phyloP scores from a whole-genome alignment of 92 coral and sea anemone species.

The Pocillopora meandrina region DNA sequence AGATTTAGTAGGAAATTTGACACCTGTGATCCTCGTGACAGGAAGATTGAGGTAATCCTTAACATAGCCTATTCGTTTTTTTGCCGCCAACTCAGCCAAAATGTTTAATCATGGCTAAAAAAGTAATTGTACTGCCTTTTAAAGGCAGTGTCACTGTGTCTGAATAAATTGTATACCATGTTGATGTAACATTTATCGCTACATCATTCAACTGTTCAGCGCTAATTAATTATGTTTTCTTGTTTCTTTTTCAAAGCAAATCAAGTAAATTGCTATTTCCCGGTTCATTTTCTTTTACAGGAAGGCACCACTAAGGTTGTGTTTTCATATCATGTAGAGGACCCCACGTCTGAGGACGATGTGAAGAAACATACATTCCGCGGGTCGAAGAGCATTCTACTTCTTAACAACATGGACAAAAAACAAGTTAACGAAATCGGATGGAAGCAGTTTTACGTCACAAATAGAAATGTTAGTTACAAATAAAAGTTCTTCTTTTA shows the following conservation, averaged over 20 bases:
- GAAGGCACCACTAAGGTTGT: conserved; percentile 24
- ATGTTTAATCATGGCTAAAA: not conserved
- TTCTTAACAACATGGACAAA: conserved; percentile 22
- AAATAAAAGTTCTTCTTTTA: not conserved
- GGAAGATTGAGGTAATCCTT: conserved; percentile 5
- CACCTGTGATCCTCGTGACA: conserved; percentile 15
- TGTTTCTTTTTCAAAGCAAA: too few species aligned
- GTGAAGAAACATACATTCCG: conserved; percentile 2
- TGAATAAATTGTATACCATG: too few species aligned
- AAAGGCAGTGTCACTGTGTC: too few species aligned
- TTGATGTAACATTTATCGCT: too few species aligned
- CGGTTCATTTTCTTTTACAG: not conserved
- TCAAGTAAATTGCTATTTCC: too few species aligned
- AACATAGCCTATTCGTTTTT: not conserved
- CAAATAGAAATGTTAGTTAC: not conserved
- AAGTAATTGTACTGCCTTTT: too few species aligned
- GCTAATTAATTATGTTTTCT: too few species aligned
- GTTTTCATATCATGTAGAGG: conserved; percentile 16
- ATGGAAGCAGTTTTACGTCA: not conserved
- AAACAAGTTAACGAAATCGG: conserved; percentile 6
- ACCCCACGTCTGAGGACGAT: conserved; percentile 1
- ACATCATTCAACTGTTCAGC: too few species aligned
- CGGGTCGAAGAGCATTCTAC: conserved; percentile 12
- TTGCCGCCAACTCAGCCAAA: not conserved
- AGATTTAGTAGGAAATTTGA: conserved; percentile 16